Evolutionary conservation across 2,888 invertebrate species (phyloP).

Genomic region (Ceramica pisi): DNA sequence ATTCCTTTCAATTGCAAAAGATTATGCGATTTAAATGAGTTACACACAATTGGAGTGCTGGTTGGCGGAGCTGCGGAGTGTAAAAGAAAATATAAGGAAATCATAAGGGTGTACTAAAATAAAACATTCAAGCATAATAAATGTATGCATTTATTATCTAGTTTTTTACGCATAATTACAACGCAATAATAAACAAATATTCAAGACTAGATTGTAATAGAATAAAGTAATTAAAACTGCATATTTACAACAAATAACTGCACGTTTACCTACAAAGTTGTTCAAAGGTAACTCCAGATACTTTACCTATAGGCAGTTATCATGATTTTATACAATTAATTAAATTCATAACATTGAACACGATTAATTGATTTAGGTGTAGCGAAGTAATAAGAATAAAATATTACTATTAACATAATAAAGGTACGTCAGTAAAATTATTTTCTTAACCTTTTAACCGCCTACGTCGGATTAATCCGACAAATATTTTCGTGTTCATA

Average conservation of each 20-base stretch:
- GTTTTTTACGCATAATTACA: slow-evolving; percentile 34
- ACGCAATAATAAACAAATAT: slow-evolving; percentile 29
- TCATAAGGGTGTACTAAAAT: not conserved
- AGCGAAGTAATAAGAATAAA: slow-evolving; percentile 26
- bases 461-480: no score
- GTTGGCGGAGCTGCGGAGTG: no score
- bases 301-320: not conserved
- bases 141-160: slow-evolving; percentile 36
- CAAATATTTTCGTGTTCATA: no score
- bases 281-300: not conserved
- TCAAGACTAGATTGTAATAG: slow-evolving; percentile 25
- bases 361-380: slow-evolving; percentile 23
- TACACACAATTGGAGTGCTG: no score
- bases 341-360: slow-evolving; percentile 30
- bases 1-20: no score
- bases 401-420: not conserved
- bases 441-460: no score
- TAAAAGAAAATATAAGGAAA: no score
- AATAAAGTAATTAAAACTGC: slow-evolving; percentile 8
- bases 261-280: not conserved
- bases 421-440: no score
- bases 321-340: slow-evolving; percentile 22
- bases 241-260: slow-evolving; percentile 37
- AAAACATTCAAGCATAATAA: not conserved
- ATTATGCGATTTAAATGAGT: no score